Conservation (phyloP, 2,888 invertebrate genomes). For the Nezara viridula region DNA sequence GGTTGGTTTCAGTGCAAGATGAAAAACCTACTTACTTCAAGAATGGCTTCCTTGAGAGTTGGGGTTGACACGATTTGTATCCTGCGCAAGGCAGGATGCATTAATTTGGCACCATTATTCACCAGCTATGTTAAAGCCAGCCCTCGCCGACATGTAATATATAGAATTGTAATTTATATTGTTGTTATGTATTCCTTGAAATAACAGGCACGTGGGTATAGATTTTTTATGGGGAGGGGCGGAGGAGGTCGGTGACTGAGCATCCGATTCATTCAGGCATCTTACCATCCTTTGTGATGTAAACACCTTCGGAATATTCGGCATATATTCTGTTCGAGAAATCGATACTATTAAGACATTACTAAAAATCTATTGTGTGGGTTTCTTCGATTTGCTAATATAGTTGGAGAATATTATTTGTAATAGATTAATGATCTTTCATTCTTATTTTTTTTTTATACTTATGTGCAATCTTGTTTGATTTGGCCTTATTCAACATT, state of each 20-base stretch:
- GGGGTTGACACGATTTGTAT: background rate
- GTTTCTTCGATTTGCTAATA: background rate
- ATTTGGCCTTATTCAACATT: too few species aligned
- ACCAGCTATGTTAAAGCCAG: too few species aligned
- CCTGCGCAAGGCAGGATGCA: background rate
- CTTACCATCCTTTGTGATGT: background rate
- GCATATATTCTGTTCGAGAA: too few species aligned
- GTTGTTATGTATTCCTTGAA: background rate
- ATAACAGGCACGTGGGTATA: background rate
- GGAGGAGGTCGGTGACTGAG: background rate
- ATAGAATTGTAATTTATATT: too few species aligned
- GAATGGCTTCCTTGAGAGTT: background rate
- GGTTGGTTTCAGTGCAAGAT: background rate
- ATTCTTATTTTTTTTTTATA: too few species aligned
- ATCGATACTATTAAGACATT: background rate
- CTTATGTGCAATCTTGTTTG: too few species aligned
- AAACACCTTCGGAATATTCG: background rate
- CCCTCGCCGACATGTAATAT: too few species aligned
- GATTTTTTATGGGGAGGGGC: background rate
- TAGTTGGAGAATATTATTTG: background rate
- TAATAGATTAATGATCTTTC: background rate
- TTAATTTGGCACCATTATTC: background rate
- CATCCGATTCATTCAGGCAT: background rate
- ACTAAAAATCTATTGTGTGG: background rate
- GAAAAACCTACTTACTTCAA: background rate